phyloP scores from a whole-genome alignment of 2,797 vertebrate species.

The Trachops cirrhosus region DNA sequence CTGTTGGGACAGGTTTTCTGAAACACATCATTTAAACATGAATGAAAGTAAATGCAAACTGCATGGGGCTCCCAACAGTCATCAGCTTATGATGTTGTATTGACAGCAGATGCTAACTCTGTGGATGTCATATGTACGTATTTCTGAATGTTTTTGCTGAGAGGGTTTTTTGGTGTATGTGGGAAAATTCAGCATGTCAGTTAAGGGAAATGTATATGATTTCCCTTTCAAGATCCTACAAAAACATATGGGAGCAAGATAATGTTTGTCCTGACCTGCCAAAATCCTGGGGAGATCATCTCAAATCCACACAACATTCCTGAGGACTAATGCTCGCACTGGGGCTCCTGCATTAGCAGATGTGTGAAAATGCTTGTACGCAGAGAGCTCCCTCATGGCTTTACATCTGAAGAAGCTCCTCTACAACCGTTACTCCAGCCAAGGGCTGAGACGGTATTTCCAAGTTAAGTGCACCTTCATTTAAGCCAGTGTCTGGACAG shows the following conservation, averaged over 20 bases:
- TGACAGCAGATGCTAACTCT: slow-evolving; percentile 38
- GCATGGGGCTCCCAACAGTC: not conserved
- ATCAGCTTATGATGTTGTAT: not conserved
- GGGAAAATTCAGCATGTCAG: slow-evolving; percentile 48
- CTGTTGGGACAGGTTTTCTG: slow-evolving; percentile 38
- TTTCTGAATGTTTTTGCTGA: slow-evolving; percentile 52
- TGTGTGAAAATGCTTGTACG: slow-evolving; percentile 69
- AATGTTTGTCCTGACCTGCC: slow-evolving; percentile 58
- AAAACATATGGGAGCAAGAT: slow-evolving; percentile 71
- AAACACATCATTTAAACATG: slow-evolving; percentile 39
- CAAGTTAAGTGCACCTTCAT: slow-evolving; percentile 51
- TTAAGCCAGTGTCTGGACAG: slow-evolving; percentile 51
- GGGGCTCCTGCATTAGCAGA: slow-evolving; percentile 56
- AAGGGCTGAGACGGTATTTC: slow-evolving; percentile 40
- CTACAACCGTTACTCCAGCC: not conserved
- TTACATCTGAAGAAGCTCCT: slow-evolving; percentile 15
- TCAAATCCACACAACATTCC: slow-evolving; percentile 48
- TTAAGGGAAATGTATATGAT: slow-evolving; percentile 60
- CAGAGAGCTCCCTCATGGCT: slow-evolving; percentile 27
- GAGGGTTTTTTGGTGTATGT: slow-evolving; percentile 26
- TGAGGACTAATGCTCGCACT: slow-evolving; percentile 38
- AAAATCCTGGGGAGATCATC: slow-evolving; percentile 61
- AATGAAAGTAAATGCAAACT: slow-evolving; percentile 54
- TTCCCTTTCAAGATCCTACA: slow-evolving; percentile 65
- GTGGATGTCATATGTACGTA: not conserved